Evolutionary conservation across 2,888 invertebrate genomes (phyloP), one percentile per base, ranked within the genome.

Genomic region (Heteropelma amictum): DNA sequence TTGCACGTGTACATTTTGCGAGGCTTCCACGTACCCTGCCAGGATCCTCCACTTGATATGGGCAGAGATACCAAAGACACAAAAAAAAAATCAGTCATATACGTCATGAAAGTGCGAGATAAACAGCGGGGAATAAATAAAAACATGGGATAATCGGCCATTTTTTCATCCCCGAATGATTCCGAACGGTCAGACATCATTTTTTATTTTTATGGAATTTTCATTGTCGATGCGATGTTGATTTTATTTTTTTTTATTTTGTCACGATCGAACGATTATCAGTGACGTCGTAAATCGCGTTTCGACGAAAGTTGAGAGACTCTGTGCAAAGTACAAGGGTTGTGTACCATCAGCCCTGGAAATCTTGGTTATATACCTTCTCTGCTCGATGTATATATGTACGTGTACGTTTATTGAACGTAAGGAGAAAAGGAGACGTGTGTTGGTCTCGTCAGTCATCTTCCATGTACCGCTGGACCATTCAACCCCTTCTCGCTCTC

Each of bases 371-470:
- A 53, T 67, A 58, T 51, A 60, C 58, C 53, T 67, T 72, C 47
- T 14, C 4, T 38, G 19, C 54, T 49, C 40, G 40, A 35, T 60
- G 14, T 67, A 12, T 51, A 47, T 19, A 47, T 40, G 49, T 53
- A 54, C 68, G 49, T 54, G 56, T 30, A 54, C 21, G 51, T n/a
- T n/a, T 63, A 54, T 68, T 38, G 10, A 26, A 64, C 10, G 28
- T 45, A 4, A 58, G 63, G 12, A 61, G 54, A 61, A 74, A 56
- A 56, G 63, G 82, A 82, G 81, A 84, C 81, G 78, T 77, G 79
- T 81, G 82, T 81, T 81, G 81, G 81, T 81, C 80, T 83, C 78
- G 82, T 84, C 85, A 83, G 72, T 82, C 81, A 84, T 85, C 82
- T 83, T 79, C 65, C 77, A 76, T 76, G 67, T 73, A 73, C 67